phyloP scores from a whole-genome alignment of 1,140 invertebrate genomes.

The Geopemphigus sp. region DNA sequence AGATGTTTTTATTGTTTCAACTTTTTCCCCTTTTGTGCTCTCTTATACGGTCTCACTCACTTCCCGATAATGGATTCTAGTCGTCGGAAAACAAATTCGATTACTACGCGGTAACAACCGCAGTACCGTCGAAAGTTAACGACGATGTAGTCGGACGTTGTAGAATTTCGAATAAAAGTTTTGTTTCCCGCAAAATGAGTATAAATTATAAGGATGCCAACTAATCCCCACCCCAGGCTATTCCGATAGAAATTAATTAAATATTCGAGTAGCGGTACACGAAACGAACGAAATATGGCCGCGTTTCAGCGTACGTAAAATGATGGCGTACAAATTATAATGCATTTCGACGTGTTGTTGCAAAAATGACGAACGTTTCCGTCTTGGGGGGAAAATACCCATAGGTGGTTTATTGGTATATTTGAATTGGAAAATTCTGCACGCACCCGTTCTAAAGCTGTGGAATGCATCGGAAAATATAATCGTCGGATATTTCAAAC shows the following conservation, averaged over 20 bases:
- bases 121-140: constrained; percentile 6
- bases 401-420: background rate
- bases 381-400: background rate
- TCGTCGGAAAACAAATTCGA: constrained; percentile 41
- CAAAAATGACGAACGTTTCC: constrained; percentile 22
- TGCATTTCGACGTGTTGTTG: background rate
- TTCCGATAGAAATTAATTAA: no score
- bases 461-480: constrained; percentile 43
- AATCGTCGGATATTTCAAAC: constrained; percentile 39
- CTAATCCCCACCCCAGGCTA: no score
- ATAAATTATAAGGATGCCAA: background rate
- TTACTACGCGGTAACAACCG: constrained; percentile 44
- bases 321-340: background rate
- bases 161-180: constrained; percentile 34
- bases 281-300: no score
- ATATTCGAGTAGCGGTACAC: no score
- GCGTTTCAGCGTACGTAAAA: background rate
- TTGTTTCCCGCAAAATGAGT: background rate
- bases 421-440: constrained; percentile 43
- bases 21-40: constrained; percentile 30
- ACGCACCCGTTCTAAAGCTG: background rate
- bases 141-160: constrained; percentile 2
- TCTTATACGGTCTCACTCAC: background rate
- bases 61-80: constrained; percentile 33
- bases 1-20: constrained; percentile 48